Conservation (phyloP, 2,888 invertebrate species). For the Cryptosula pallasiana region DNA sequence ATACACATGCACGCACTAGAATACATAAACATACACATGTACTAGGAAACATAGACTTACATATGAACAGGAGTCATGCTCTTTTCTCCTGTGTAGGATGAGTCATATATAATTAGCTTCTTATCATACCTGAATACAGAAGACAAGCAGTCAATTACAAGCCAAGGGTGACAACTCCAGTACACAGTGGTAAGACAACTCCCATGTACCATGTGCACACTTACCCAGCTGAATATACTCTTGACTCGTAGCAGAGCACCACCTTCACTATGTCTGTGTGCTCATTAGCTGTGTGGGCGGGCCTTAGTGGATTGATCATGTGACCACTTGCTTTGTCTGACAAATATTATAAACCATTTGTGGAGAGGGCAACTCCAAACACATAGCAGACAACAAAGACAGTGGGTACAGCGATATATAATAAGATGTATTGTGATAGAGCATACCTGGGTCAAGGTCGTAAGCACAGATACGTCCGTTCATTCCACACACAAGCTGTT, state of each 20-base stretch:
- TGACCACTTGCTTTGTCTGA: slow-evolving; percentile 46
- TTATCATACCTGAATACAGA: slow-evolving; percentile 44
- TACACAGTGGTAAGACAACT: too few species aligned
- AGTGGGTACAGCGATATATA: too few species aligned
- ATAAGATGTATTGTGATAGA: too few species aligned
- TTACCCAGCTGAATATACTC: slow-evolving; percentile 51
- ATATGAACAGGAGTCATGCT: slow-evolving; percentile 39
- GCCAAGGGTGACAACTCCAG: too few species aligned
- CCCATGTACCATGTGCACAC: too few species aligned
- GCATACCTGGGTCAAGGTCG: slow-evolving; percentile 46
- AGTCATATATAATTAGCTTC: slow-evolving; percentile 50
- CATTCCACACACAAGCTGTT: slow-evolving; percentile 49
- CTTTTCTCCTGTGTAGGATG: slow-evolving; percentile 47
- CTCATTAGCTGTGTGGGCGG: slow-evolving; percentile 39
- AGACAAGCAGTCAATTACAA: too few species aligned
- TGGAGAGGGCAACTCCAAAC: too few species aligned
- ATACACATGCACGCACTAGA: neutral
- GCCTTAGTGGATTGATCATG: slow-evolving; percentile 37
- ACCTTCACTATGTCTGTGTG: slow-evolving; percentile 50
- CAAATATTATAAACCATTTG: too few species aligned
- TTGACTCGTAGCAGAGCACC: slow-evolving; percentile 47
- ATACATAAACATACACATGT: neutral
- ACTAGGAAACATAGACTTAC: slow-evolving; percentile 33
- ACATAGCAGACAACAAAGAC: too few species aligned
- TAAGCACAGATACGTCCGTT: slow-evolving; percentile 46